Evolutionary conservation across 2,888 invertebrate genomes (phyloP).

Genomic region (Piscicola geometra): DNA sequence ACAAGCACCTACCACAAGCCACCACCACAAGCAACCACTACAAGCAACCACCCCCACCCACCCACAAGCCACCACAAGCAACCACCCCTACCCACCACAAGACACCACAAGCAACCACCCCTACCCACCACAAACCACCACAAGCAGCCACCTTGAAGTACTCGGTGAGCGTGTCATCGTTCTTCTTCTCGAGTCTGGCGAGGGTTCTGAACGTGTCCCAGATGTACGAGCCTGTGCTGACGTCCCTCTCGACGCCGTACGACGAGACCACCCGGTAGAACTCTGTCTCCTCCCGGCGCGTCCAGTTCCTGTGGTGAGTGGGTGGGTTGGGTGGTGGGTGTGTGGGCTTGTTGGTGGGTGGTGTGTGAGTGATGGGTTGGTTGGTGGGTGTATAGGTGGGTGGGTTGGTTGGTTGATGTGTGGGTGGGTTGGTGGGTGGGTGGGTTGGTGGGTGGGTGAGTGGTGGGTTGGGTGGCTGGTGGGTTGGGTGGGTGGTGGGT

Average conservation of each 20-base stretch:
- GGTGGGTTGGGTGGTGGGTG: background rate
- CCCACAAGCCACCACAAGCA: background rate
- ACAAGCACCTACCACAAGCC: background rate
- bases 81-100: background rate
- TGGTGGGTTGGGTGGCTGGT: no score
- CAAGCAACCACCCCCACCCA: no score
- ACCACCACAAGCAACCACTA: background rate
- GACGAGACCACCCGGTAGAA: constrained; percentile 91
- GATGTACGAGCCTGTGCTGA: constrained; percentile 58
- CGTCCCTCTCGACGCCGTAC: constrained; percentile 82
- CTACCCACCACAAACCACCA: background rate
- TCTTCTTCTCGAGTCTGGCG: constrained; percentile 85
- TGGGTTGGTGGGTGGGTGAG: no score
- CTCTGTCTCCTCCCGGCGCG: constrained; percentile 89
- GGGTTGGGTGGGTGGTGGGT: no score
- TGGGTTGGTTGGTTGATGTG: no score
- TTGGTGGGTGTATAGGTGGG: no score
- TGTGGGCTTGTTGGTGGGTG: background rate
- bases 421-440: no score
- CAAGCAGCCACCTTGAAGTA: constrained; percentile 70
- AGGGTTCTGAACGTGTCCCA: constrained; percentile 87
- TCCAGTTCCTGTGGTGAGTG: constrained; percentile 63
- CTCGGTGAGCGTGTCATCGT: constrained; percentile 90
- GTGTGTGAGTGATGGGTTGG: background rate
- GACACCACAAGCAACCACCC: background rate